Percentiles rank a stretch among this genome's conserved stretches.
Conservation (phyloP, 2,888 invertebrate species). For the Prosapia bicincta region DNA sequence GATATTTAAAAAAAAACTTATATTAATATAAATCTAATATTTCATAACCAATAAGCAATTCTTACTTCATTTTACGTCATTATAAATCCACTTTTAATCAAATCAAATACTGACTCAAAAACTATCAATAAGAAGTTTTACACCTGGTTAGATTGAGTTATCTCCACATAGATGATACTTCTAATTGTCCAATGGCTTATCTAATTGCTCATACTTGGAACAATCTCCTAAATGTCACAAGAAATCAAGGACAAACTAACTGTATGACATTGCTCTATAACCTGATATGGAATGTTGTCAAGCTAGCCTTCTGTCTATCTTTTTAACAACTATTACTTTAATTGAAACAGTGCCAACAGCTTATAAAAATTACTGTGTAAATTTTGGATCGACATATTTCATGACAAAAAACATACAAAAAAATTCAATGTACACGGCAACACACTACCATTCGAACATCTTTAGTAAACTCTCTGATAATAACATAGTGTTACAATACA, state of each 20-base stretch:
- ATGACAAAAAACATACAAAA: too few species aligned
- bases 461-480: too few species aligned
- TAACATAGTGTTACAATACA: too few species aligned
- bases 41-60: too few species aligned
- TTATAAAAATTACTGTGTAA: too few species aligned
- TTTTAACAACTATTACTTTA: neutral
- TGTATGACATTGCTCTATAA: neutral
- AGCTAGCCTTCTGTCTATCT: neutral
- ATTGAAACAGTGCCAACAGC: neutral
- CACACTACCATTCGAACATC: too few species aligned
- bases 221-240: neutral
- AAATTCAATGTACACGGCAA: too few species aligned
- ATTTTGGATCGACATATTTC: too few species aligned
- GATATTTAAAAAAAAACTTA: too few species aligned
- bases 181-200: neutral
- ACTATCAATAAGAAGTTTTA: neutral
- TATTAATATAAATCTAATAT: too few species aligned
- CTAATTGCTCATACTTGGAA: neutral
- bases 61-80: too few species aligned
- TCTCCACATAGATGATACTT: neutral
- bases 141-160: neutral
- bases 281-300: neutral
- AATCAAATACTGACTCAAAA: neutral
- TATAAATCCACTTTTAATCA: too few species aligned
- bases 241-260: neutral